Percentiles rank a stretch among this genome's conserved stretches.
Evolutionary conservation across 1,140 invertebrate genomes (phyloP).

Genomic region (Zaprionus kolodkinae): DNA sequence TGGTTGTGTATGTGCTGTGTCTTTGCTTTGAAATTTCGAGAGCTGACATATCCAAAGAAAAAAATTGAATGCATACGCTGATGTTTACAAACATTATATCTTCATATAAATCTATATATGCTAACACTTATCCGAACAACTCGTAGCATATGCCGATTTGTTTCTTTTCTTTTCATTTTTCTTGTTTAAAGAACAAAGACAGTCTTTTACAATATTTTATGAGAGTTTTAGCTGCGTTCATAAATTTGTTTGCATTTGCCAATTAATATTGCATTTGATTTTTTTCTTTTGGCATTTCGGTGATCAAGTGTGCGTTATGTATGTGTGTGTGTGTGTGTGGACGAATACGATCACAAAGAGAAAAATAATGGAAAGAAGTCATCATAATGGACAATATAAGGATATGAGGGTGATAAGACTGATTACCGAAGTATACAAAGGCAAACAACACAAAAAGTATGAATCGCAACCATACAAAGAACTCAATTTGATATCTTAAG

Average conservation of each 20-base stretch:
- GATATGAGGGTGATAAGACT: slow-evolving; percentile 24
- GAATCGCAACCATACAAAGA: slow-evolving; percentile 41
- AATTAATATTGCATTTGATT: slow-evolving; percentile 48
- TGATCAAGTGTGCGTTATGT: slow-evolving; percentile 60
- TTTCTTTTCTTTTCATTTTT: slow-evolving; percentile 33
- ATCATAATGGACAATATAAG: slow-evolving; percentile 17
- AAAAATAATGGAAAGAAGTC: background rate
- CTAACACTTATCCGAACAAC: slow-evolving; percentile 47
- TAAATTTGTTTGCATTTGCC: slow-evolving; percentile 43
- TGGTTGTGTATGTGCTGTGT: slow-evolving; percentile 43
- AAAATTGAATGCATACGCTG: slow-evolving; percentile 18
- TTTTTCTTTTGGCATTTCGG: slow-evolving; percentile 58
- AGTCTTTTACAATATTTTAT: slow-evolving; percentile 69
- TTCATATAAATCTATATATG: slow-evolving; percentile 33
- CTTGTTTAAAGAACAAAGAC: slow-evolving; percentile 73
- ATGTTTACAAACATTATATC: slow-evolving; percentile 40
- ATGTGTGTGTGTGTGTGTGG: slow-evolving; percentile 11
- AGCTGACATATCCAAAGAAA: background rate
- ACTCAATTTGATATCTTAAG: slow-evolving; percentile 60
- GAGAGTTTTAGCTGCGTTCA: slow-evolving; percentile 49
- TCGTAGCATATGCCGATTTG: slow-evolving; percentile 36
- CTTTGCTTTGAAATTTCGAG: slow-evolving; percentile 60
- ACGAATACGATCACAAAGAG: slow-evolving; percentile 32
- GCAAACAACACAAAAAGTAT: slow-evolving; percentile 61
- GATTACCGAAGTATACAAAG: slow-evolving; percentile 41